These are phyloP conservation scores for Periparus ater DNA, from an alignment of 2,797 vertebrate species.

Conservation along the genomic window DNA sequence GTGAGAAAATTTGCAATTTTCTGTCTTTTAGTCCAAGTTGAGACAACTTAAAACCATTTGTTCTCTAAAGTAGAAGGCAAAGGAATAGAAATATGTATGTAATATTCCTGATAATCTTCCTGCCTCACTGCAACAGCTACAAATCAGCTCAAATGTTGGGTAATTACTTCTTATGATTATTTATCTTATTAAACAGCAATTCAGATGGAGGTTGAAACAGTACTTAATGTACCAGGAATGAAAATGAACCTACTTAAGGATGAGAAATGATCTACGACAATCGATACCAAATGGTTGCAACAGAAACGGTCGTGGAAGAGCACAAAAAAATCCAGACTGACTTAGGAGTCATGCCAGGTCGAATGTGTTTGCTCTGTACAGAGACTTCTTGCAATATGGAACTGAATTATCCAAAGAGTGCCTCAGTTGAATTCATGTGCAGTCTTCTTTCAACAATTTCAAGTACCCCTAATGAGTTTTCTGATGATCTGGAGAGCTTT, in stretches of 20 bases:
- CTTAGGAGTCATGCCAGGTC: neutral
- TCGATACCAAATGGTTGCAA: neutral
- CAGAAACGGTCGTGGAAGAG: neutral
- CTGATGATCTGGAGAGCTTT: neutral
- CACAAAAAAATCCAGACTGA: neutral
- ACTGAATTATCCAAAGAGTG: neutral
- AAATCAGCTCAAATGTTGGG: slow-evolving; percentile 7
- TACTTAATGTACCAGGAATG: slow-evolving; percentile 42
- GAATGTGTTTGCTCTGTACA: neutral
- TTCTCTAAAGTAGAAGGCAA: neutral
- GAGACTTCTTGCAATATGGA: neutral
- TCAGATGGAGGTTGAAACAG: slow-evolving; percentile 35
- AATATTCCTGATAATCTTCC: neutral
- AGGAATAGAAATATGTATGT: neutral
- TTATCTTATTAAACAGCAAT: slow-evolving; percentile 41
- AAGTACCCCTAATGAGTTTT: neutral
- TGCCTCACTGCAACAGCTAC: neutral
- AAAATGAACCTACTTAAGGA: slow-evolving; percentile 29
- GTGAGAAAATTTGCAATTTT: neutral
- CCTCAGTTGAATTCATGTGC: neutral
- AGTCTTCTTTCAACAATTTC: neutral
- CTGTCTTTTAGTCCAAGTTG: neutral
- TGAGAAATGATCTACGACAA: slow-evolving; percentile 19
- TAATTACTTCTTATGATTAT: slow-evolving; percentile 48
- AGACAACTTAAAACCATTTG: neutral